Evolutionary conservation across 2,888 invertebrate species (phyloP), one percentile per base, ranked within the genome.

Genomic region (Thymelicus sylvestris): DNA sequence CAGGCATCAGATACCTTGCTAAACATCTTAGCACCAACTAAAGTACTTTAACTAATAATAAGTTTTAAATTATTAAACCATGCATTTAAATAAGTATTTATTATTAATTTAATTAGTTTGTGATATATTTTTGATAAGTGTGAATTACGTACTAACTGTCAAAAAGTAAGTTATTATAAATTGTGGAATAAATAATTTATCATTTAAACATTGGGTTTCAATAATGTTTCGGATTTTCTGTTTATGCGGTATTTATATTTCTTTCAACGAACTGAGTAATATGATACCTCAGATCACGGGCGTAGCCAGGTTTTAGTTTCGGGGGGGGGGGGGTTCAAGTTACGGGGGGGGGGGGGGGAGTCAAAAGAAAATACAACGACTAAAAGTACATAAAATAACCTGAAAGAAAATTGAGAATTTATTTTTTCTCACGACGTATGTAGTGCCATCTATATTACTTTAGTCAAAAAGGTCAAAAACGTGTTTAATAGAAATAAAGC

Each of bases 1-100:
- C 96, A 6, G 97, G 96, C 12, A 90, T 97, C 7, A 93, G 96
- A 78, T 95, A 95, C 0, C 88, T 97, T 71, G 90, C 91, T 15
- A 83, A 79, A 44, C 66, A 66, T n/a, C 57, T 71, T 8, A 77
- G 86, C 38, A 10, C 47, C 31, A 15, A 47, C 10, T 71, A 38
- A 55, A 13, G 19, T 12, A 39, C 38, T 63, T 12, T 13, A 75
- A 77, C 89, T 7, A 79, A 80, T 50, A 73, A 77, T 79, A 77
- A 77, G 44, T 44, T 31, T 31, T 31, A 31, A 31, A 31, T 31
- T 69, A 52, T 65, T 71, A 66, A 47, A 41, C 13, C 31, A 55
- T 66, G 66, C 39, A 69, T 50, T 62, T 48, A 67, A 65, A 50
- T 52, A 64, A 31, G 66, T 71, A 76, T 74, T 69, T 72, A 73